phyloP scores from a whole-genome alignment of 2,888 invertebrate species.

The Drosophila prostipennis region DNA sequence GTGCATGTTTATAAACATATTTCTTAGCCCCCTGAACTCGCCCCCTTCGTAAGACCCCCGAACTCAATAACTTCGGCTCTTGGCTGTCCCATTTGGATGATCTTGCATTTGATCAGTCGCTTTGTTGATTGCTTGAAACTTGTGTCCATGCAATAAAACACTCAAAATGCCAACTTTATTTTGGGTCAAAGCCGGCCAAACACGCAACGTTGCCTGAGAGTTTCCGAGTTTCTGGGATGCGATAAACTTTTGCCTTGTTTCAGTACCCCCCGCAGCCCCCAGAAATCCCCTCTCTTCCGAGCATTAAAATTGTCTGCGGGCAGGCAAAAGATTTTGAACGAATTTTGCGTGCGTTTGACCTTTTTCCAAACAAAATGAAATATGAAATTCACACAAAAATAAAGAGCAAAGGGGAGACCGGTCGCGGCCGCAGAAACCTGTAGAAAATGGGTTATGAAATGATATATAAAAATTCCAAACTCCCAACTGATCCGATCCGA shows the following conservation, averaged over 20 bases:
- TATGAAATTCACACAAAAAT: conserved; percentile 40
- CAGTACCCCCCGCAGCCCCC: conserved; percentile 2
- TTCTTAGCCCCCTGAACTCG: conserved; percentile 48
- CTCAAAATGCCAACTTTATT: conserved; percentile 81
- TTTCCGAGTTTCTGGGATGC: conserved; percentile 38
- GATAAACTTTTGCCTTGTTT: conserved; percentile 64
- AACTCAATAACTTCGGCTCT: conserved; percentile 25
- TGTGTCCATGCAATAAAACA: conserved; percentile 80
- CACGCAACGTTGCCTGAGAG: conserved; percentile 75
- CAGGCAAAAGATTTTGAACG: conserved; percentile 55
- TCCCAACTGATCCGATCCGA: conserved; percentile 15
- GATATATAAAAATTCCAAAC: conserved; percentile 55
- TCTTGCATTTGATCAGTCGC: conserved; percentile 79
- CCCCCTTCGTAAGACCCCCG: conserved; percentile 14
- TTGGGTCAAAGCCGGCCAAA: conserved; percentile 77
- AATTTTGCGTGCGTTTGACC: conserved; percentile 74
- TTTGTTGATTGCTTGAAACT: conserved; percentile 80
- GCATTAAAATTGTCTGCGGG: conserved; percentile 37
- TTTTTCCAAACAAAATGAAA: conserved; percentile 54
- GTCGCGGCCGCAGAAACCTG: conserved; percentile 43
- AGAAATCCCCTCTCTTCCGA: conserved; percentile 9
- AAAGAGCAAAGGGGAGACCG: conserved; percentile 33
- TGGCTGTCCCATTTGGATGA: conserved; percentile 69
- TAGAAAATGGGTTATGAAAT: conserved; percentile 63
- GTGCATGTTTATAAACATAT: conserved; percentile 80